These are phyloP conservation scores for Oreochromis mossambicus DNA, from an alignment of 2,797 vertebrate genomes.

Conservation along the genomic window DNA sequence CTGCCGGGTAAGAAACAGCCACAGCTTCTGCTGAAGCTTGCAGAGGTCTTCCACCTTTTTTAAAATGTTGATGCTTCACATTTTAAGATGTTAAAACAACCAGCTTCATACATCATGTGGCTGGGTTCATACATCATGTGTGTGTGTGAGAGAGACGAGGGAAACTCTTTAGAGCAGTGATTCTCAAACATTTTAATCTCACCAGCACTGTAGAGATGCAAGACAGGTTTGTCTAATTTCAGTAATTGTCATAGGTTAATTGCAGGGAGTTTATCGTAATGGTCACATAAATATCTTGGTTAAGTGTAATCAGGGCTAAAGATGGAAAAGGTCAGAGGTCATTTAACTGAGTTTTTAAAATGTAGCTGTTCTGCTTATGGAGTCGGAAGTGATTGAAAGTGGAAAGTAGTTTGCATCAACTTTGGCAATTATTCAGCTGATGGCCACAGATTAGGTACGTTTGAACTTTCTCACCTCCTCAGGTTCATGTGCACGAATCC, in stretches of 20 bases:
- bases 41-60: not conserved
- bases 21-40: not conserved
- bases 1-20: conserved; percentile 71
- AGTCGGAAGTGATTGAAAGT: not conserved
- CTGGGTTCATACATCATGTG: not conserved
- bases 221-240: not conserved
- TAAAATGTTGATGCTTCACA: not conserved
- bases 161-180: not conserved
- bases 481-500: not conserved
- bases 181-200: not conserved
- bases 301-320: not conserved
- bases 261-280: rapidly evolving
- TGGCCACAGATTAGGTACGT: rapidly evolving
- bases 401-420: not conserved
- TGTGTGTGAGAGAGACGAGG: not conserved
- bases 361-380: rapidly evolving
- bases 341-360: not conserved
- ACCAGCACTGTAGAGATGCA: not conserved
- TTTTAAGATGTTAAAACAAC: not conserved
- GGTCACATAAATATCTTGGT: rapidly evolving
- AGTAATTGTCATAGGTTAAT: rapidly evolving
- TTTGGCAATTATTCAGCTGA: not conserved
- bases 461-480: not conserved
- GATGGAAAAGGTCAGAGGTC: not conserved
- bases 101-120: not conserved